phyloP scores from a whole-genome alignment of 2,888 invertebrate genomes.

The Suillia variegata region DNA sequence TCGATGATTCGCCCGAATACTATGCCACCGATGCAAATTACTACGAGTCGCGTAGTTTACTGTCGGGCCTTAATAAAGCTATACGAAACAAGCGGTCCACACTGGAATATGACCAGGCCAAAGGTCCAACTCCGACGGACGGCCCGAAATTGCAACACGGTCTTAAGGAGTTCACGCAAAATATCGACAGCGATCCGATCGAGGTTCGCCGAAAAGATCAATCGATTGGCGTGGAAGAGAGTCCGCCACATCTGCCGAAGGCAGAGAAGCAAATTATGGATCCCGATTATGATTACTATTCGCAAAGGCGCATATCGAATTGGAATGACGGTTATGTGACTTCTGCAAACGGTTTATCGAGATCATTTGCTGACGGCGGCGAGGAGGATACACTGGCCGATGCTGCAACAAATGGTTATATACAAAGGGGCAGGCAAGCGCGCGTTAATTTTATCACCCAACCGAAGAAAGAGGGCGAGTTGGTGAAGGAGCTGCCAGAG shows the following conservation, averaged over 20 bases:
- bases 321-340: conserved; percentile 58
- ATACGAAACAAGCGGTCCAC: conserved; percentile 50
- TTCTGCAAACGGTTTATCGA: conserved; percentile 11
- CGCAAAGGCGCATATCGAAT: conserved; percentile 58
- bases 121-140: conserved; percentile 21
- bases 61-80: conserved; percentile 41
- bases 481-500: conserved; percentile 35
- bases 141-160: neutral
- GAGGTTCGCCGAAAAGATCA: conserved; percentile 31
- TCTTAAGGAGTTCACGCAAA: conserved; percentile 31
- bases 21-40: conserved; percentile 45
- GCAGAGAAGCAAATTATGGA: conserved; percentile 57
- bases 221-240: neutral
- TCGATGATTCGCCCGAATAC: conserved; percentile 46
- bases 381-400: conserved; percentile 63
- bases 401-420: conserved; percentile 64
- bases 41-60: conserved; percentile 43
- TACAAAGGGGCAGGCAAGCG: conserved; percentile 66
- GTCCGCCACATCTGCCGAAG: conserved; percentile 33
- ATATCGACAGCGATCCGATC: conserved; percentile 36
- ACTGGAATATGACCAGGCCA: conserved; percentile 39
- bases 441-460: conserved; percentile 72
- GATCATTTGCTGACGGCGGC: conserved; percentile 35
- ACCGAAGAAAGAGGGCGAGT: conserved; percentile 59
- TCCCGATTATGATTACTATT: conserved; percentile 64